A percentile compares a stretch with the other conserved stretches of the same genome.
phyloP scores from a whole-genome alignment of 2,113 vertebrate genomes.

The Rhagologus leucostigma region DNA sequence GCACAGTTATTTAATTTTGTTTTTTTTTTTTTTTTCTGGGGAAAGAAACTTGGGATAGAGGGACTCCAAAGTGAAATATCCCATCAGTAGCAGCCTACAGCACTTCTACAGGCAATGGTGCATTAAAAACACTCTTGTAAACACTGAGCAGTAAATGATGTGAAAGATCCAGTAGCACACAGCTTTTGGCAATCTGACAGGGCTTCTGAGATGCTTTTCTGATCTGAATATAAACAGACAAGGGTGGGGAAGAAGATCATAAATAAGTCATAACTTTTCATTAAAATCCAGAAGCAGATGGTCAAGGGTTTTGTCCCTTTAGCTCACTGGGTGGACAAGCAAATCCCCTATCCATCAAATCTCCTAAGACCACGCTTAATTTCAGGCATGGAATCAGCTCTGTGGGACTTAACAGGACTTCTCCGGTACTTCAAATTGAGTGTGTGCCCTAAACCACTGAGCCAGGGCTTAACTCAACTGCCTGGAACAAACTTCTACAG shows the following conservation, averaged over 20 bases:
- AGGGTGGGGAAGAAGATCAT: background rate
- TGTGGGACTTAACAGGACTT: background rate
- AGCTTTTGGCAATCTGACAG: constrained; percentile 40
- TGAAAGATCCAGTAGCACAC: constrained; percentile 35
- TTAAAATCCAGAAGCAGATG: constrained; percentile 30
- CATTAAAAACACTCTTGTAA: constrained; percentile 28
- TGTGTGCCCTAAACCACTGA: background rate
- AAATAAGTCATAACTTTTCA: constrained; percentile 30
- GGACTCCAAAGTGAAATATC: background rate
- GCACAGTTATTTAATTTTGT: background rate
- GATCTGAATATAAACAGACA: constrained; percentile 31
- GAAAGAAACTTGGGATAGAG: background rate
- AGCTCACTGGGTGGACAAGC: background rate
- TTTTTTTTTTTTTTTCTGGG: background rate
- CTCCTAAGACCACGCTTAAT: background rate
- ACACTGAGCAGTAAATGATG: constrained; percentile 34
- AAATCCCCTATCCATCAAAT: background rate
- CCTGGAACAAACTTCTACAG: background rate
- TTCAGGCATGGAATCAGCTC: background rate
- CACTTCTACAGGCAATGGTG: background rate
- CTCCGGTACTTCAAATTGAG: background rate
- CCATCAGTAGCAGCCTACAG: background rate
- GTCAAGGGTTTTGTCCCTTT: background rate
- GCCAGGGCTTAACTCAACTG: background rate
- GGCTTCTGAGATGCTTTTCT: constrained; percentile 22